Evolutionary conservation across 2,888 invertebrate species (phyloP), one percentile per base, ranked within the genome.

Genomic region (Kryphioiulus occultus): DNA sequence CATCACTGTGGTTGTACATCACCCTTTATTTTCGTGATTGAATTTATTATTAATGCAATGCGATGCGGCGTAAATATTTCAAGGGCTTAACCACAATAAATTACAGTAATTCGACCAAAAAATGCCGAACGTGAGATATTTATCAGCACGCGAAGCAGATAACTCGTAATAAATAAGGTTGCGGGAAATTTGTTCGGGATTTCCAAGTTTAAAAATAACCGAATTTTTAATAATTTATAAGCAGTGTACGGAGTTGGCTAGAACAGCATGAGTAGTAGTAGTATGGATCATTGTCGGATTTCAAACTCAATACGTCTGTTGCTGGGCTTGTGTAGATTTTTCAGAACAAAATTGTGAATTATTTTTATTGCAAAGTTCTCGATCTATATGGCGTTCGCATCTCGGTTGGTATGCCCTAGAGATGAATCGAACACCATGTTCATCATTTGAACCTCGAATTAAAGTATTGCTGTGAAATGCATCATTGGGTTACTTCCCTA

Each of bases 41-140:
- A 68, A 68, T 68, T 68, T 68, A 68, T 68, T 68, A 68, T 68
- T 68, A 26, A 68, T 68, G 26, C 68, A 68, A 7, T 26, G 68
- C 68, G 68, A 68, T 68, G 26, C n/a, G 26, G 4, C 68, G 26
- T 68, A 26, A 68, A 68, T 68, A 68, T 68, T 68, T 68, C 68
- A 68, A 68, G 26, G 10, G 68, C 26, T 68, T 68, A 68, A 68
- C 68, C 68, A 68, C 68, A 68, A 68, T 68, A 68, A 68, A 68
- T 68, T 68, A 26, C 26, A 68, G 26, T 68, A 68, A 68, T 68
- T 68, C 26, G 68, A 68, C 22, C 10, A 68, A 68, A 68, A 68
- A 68, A 68, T 26, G 68, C 12, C 26, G n/a, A 68, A 68, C 26
- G 68, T 68, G 68, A 68, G 26, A 68, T 68, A n/a, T 68, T 68